These are phyloP conservation scores for Balearica regulorum DNA, from an alignment of 2,797 vertebrate genomes.

Conservation along the genomic window DNA sequence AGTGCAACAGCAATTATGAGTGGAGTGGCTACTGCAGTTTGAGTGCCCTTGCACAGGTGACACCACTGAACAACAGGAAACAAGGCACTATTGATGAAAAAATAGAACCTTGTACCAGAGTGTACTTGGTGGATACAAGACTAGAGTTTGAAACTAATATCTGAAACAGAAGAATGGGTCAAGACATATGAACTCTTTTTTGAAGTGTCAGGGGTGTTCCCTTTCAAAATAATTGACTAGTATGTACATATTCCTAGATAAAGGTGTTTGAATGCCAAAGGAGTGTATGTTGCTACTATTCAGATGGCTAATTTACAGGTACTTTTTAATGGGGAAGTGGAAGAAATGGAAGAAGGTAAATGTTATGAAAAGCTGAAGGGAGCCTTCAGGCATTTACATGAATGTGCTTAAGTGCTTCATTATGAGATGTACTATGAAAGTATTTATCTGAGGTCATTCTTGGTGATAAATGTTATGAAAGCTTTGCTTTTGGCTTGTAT, in stretches of 20 bases:
- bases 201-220: accelerated
- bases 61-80: neutral
- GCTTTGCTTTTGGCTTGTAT: neutral
- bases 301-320: neutral
- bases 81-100: neutral
- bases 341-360: neutral
- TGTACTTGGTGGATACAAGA: neutral
- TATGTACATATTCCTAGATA: accelerated
- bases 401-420: neutral
- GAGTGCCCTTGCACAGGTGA: neutral
- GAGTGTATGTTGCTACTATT: neutral
- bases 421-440: neutral
- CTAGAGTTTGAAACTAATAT: neutral
- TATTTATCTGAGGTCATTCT: neutral
- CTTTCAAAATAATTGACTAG: neutral
- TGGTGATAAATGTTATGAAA: neutral
- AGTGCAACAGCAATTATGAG: neutral
- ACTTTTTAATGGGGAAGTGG: neutral
- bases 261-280: neutral
- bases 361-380: neutral
- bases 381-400: neutral
- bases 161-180: neutral
- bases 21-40: neutral
- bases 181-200: accelerated
- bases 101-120: neutral